Evolutionary conservation across 2,797 vertebrate genomes (phyloP).

Genomic region (Darevskia mixta): DNA sequence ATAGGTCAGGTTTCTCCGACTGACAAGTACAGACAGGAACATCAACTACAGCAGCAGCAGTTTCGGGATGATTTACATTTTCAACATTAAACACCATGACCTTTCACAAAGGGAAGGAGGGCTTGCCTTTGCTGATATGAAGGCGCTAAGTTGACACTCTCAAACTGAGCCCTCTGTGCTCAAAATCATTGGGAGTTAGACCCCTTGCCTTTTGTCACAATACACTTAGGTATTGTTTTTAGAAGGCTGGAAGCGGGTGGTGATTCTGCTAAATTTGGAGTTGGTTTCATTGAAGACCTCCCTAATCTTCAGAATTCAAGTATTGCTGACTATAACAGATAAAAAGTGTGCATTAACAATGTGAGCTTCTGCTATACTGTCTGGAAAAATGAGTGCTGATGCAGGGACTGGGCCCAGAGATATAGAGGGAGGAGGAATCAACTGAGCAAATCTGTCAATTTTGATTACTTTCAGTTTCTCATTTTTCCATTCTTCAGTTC

Average conservation of each 20-base stretch:
- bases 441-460: no score
- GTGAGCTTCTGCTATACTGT: neutral
- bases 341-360: neutral
- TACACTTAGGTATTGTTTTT: no score
- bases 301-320: no score
- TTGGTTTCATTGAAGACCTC: no score
- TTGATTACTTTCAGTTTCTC: no score
- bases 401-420: neutral
- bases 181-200: neutral
- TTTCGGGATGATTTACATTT: neutral
- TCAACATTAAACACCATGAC: neutral
- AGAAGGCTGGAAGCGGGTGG: no score
- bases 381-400: neutral
- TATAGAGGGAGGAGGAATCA: no score
- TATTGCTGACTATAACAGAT: neutral
- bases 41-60: neutral
- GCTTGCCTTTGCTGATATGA: neutral
- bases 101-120: neutral
- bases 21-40: constrained; percentile 4
- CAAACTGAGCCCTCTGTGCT: neutral
- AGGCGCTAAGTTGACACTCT: neutral
- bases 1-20: neutral
- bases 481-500: no score
- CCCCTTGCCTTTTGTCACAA: no score
- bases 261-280: no score